phyloP scores from a whole-genome alignment of 2,888 invertebrate species.

The Rhopalosiphum nymphaeae region DNA sequence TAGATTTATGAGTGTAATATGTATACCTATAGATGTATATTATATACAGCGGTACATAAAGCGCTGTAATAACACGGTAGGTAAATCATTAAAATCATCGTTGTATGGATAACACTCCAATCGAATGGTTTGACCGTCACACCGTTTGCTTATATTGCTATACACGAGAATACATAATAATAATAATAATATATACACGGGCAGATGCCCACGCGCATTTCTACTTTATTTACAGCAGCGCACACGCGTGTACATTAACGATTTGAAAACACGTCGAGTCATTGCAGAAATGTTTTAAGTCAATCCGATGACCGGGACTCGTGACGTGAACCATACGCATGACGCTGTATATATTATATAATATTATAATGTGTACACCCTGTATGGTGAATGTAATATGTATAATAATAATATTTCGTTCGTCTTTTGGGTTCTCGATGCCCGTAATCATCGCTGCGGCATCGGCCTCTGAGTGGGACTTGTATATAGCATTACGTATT shows the following conservation, averaged over 20 bases:
- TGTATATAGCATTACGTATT: background rate
- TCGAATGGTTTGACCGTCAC: background rate
- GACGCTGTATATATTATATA: background rate
- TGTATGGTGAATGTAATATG: background rate
- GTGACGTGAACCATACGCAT: background rate
- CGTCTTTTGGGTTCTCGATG: background rate
- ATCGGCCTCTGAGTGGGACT: background rate
- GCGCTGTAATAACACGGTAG: background rate
- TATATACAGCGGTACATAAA: background rate
- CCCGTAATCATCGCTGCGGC: background rate
- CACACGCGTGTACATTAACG: background rate
- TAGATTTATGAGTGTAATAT: background rate
- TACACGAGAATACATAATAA: background rate
- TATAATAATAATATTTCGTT: background rate
- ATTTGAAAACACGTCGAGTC: constrained; percentile 23
- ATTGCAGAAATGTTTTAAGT: background rate
- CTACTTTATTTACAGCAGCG: background rate
- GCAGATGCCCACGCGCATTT: background rate
- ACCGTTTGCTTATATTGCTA: background rate
- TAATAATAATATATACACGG: background rate
- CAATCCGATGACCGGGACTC: background rate
- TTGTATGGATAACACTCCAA: background rate
- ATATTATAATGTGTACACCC: background rate
- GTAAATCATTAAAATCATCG: background rate
- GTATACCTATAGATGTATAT: background rate